phyloP scores from a whole-genome alignment of 2,113 vertebrate species.

The Charadrius vociferus region DNA sequence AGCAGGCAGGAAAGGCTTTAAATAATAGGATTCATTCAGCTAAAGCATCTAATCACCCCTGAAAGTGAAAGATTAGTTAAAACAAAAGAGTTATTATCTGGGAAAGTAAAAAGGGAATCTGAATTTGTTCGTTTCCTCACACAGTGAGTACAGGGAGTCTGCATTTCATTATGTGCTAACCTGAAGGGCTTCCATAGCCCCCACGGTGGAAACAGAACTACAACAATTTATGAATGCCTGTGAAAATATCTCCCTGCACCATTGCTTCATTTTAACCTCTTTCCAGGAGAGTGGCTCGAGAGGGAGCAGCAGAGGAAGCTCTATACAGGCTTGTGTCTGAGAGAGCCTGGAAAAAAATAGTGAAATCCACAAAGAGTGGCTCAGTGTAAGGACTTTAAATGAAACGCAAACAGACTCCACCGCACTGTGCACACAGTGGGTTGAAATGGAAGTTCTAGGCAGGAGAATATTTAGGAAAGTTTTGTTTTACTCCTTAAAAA shows the following conservation, averaged over 20 bases:
- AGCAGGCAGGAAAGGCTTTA: not conserved
- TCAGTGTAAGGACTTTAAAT: not conserved
- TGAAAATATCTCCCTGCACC: not conserved
- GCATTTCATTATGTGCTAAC: not conserved
- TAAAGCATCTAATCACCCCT: slow-evolving; percentile 30
- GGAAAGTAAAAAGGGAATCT: not conserved
- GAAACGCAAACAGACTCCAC: not conserved
- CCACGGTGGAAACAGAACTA: not conserved
- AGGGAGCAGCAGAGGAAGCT: not conserved
- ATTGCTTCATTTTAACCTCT: not conserved
- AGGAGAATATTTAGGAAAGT: not conserved
- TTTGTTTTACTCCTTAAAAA: not conserved
- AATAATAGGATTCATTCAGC: slow-evolving; percentile 51
- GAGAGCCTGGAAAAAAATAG: not conserved
- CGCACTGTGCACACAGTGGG: not conserved
- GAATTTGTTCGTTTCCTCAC: not conserved
- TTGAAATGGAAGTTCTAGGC: not conserved
- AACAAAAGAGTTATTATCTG: slow-evolving; percentile 3
- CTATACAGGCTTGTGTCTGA: not conserved
- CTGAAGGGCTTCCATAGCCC: not conserved
- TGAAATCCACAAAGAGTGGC: not conserved
- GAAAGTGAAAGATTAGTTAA: slow-evolving; percentile 48
- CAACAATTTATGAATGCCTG: not conserved
- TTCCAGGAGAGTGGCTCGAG: not conserved
- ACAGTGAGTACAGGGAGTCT: not conserved